These are phyloP conservation scores for Eupleurogrammus muticus DNA, from an alignment of 2,797 vertebrate genomes.

Conservation along the genomic window DNA sequence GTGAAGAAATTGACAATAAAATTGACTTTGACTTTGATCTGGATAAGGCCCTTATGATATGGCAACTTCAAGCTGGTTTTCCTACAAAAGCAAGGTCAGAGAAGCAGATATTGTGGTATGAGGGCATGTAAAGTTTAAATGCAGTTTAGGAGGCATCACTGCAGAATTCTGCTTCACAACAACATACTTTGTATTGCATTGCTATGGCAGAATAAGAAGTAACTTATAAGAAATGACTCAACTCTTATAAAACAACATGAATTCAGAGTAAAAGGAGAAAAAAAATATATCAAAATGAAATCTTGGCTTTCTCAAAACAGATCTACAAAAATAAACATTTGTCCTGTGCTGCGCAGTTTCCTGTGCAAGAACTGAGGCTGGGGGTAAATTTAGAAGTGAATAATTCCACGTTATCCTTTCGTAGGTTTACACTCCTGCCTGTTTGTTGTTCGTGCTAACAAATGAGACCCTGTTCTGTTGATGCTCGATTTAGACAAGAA, in stretches of 20 bases:
- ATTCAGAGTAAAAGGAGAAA: slow-evolving; percentile 2
- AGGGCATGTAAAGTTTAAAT: too few species aligned
- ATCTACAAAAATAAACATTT: slow-evolving; percentile 19
- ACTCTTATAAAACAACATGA: slow-evolving; percentile 23
- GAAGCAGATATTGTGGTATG: too few species aligned
- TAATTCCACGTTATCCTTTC: not conserved
- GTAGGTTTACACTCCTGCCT: not conserved
- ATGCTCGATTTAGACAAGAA: too few species aligned
- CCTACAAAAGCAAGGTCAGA: too few species aligned
- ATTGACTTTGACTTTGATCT: too few species aligned
- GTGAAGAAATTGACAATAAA: too few species aligned
- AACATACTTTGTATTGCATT: not conserved
- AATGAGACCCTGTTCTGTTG: too few species aligned
- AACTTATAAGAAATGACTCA: too few species aligned
- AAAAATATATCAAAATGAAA: not conserved
- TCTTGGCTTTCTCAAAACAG: slow-evolving; percentile 9
- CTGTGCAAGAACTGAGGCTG: slow-evolving; percentile 3
- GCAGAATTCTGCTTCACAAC: too few species aligned
- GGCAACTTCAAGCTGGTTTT: too few species aligned
- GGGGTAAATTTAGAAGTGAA: slow-evolving; percentile 20
- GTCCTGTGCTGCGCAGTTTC: slow-evolving; percentile 1
- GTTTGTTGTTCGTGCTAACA: not conserved
- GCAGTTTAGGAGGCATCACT: too few species aligned
- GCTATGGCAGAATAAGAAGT: slow-evolving; percentile 10
- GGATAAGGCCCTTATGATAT: too few species aligned